Conservation (phyloP, 2,113 vertebrate species). For the Limanda limanda region DNA sequence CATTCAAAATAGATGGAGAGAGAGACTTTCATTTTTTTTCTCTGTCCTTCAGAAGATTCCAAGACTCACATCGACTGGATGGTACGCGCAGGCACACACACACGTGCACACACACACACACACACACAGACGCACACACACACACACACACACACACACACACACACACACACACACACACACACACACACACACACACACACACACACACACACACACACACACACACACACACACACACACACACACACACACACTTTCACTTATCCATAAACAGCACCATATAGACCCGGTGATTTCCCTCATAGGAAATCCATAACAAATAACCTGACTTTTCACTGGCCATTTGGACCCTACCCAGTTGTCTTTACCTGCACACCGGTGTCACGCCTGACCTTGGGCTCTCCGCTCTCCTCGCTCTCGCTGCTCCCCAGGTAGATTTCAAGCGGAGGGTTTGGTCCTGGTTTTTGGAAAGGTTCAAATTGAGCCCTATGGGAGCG, state of each 20-base stretch:
- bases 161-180: conserved; percentile 23
- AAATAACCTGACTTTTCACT: conserved; percentile 84
- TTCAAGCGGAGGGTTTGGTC: conserved; percentile 66
- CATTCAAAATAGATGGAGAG: conserved; percentile 67
- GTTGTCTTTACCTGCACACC: conserved; percentile 75
- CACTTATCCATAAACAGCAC: conserved; percentile 71
- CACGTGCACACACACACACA: no score
- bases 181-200: no score
- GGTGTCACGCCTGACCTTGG: conserved; percentile 78
- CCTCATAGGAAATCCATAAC: conserved; percentile 85
- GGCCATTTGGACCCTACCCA: conserved; percentile 67
- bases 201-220: no score
- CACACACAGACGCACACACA: no score
- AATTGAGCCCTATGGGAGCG: conserved; percentile 79
- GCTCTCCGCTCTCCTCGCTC: conserved; percentile 48
- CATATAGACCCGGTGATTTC: conserved; percentile 79
- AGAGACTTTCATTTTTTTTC: conserved; percentile 57
- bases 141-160: no score
- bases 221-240: not conserved
- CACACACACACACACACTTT: conserved; percentile 27
- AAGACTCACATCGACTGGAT: conserved; percentile 37
- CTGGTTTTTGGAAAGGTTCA: conserved; percentile 78
- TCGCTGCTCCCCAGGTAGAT: conserved; percentile 66
- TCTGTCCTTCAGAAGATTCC: conserved; percentile 65
- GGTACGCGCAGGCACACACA: not conserved